These are phyloP conservation scores for Zaprionus ghesquierei DNA, from an alignment of 1,140 invertebrate genomes.

Conservation along the genomic window DNA sequence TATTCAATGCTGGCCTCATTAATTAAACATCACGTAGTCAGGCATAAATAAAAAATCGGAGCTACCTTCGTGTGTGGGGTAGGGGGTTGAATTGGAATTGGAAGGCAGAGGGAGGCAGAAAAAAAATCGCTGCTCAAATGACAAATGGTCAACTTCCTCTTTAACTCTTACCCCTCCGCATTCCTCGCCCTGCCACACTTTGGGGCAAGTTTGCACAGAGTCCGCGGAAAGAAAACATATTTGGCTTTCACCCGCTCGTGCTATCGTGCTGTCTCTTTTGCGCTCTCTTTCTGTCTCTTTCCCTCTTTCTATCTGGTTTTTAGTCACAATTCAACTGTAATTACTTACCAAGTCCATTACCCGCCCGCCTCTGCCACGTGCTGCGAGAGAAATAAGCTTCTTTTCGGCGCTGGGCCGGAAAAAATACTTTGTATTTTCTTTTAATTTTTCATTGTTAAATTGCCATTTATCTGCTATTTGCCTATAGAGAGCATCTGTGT, in stretches of 20 bases:
- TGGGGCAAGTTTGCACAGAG: constrained; percentile 21
- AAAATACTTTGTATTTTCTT: constrained; percentile 73
- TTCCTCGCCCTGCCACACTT: not conserved
- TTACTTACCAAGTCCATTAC: constrained; percentile 71
- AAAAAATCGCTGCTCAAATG: constrained; percentile 30
- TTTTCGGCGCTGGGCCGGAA: constrained; percentile 36
- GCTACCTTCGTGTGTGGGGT: not conserved
- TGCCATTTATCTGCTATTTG: constrained; percentile 65
- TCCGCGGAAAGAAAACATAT: constrained; percentile 51
- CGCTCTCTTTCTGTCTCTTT: not conserved
- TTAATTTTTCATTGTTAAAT: constrained; percentile 81
- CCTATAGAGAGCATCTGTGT: constrained; percentile 20
- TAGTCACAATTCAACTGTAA: constrained; percentile 77
- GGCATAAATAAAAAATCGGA: constrained; percentile 36
- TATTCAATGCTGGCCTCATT: constrained; percentile 65
- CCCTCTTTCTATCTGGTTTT: constrained; percentile 35
- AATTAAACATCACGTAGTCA: constrained; percentile 70
- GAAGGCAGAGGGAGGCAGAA: too few species aligned
- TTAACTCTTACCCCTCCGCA: not conserved
- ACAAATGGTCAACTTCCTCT: constrained; percentile 33
- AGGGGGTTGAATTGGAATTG: not conserved
- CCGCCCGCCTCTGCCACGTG: constrained; percentile 3
- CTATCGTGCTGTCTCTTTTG: constrained; percentile 26
- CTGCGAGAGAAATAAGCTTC: constrained; percentile 54
- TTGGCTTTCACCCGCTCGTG: constrained; percentile 34